Conservation (phyloP, 2,797 vertebrate genomes). For the Phrynocephalus vlangalii region DNA sequence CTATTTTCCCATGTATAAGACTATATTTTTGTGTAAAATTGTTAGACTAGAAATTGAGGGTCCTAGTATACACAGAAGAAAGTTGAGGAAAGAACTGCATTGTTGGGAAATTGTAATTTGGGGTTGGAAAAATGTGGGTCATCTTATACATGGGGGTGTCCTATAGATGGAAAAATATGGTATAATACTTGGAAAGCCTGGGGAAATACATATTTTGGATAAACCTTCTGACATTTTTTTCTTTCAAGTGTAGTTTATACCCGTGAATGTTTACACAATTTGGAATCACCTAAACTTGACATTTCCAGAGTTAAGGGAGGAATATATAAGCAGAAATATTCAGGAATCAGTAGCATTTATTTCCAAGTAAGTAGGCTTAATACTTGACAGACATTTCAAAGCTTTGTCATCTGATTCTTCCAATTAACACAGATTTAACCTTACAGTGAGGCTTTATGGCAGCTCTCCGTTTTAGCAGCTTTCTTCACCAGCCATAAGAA, state of each 20-base stretch:
- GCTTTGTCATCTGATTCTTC: conserved; percentile 34
- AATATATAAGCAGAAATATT: neutral
- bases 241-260: neutral
- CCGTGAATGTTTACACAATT: neutral
- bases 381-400: neutral
- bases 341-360: neutral
- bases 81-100: too few relatives aligned
- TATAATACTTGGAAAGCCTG: too few relatives aligned
- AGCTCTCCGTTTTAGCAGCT: conserved; percentile 48
- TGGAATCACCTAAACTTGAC: neutral
- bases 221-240: too few relatives aligned
- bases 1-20: too few relatives aligned
- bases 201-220: too few relatives aligned
- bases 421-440: conserved; percentile 56
- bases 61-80: too few relatives aligned
- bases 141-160: too few relatives aligned
- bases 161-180: too few relatives aligned
- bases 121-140: too few relatives aligned
- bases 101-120: too few relatives aligned
- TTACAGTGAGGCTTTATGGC: conserved; percentile 47
- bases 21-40: too few relatives aligned
- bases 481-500: conserved; percentile 58
- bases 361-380: neutral
- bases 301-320: neutral
- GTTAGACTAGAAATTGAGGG: too few relatives aligned